Evolutionary conservation across 2,113 vertebrate genomes (phyloP).

Genomic region (Leucoraja erinaceus): DNA sequence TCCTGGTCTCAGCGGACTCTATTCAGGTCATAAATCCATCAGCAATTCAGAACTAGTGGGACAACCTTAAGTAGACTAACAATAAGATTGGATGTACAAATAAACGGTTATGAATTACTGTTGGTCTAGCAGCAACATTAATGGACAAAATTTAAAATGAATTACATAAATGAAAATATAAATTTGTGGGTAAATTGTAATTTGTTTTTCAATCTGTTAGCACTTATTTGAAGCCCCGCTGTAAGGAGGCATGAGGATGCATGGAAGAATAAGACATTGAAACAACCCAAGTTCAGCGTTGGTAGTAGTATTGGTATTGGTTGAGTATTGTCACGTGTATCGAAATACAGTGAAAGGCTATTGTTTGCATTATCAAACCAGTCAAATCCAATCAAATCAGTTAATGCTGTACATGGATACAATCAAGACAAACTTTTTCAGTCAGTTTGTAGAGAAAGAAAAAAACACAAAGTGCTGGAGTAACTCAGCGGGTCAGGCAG

Average conservation of each 20-base stretch:
- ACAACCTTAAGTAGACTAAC: not conserved
- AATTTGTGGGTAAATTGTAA: not conserved
- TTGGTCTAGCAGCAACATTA: not conserved
- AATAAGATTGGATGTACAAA: not conserved
- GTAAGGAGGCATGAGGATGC: not conserved
- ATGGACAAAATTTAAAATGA: too few species aligned
- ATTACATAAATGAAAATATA: not conserved
- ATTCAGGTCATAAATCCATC: not conserved
- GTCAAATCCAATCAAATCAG: too few species aligned
- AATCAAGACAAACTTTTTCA: too few species aligned
- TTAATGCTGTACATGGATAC: too few species aligned
- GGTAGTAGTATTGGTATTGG: too few species aligned
- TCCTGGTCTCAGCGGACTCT: not conserved
- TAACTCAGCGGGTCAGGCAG: too few species aligned
- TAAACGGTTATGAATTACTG: not conserved
- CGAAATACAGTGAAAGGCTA: too few species aligned
- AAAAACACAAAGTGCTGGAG: too few species aligned
- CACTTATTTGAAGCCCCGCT: not conserved
- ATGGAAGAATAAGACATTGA: not conserved
- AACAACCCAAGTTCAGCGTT: not conserved
- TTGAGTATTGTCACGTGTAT: too few species aligned
- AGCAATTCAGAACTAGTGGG: not conserved
- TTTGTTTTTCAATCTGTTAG: not conserved
- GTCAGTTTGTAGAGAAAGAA: too few species aligned
- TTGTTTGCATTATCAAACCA: too few species aligned